Conservation (phyloP, 2,888 invertebrate species). For the Synanthedon tipuliformis region DNA sequence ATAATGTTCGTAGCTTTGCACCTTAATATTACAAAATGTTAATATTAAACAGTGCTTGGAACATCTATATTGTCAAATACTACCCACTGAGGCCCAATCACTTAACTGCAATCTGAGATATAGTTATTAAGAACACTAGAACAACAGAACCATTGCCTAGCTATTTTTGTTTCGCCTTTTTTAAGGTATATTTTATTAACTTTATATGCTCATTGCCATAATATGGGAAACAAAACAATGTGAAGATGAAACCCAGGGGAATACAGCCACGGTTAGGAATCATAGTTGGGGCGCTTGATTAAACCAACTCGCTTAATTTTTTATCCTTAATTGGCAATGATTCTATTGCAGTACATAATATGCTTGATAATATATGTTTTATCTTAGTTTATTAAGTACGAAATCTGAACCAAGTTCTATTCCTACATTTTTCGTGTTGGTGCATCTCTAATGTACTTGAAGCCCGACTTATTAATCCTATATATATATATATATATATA, state of each 20-base stretch:
- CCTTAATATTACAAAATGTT: conserved; percentile 45
- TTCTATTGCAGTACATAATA: conserved; percentile 25
- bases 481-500: conserved; percentile 24
- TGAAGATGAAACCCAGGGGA: too few relatives aligned
- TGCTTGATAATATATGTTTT: conserved; percentile 32
- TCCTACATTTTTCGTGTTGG: conserved; percentile 60
- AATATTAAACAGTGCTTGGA: conserved; percentile 41
- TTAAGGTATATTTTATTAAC: too few relatives aligned
- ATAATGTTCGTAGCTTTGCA: conserved; percentile 31
- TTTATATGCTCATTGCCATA: too few relatives aligned
- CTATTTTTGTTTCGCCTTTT: neutral
- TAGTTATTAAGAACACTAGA: conserved; percentile 7
- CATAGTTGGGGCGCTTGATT: neutral
- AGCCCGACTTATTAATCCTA: conserved; percentile 45
- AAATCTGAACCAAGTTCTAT: conserved; percentile 56
- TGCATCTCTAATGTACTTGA: conserved; percentile 58
- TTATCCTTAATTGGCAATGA: conserved; percentile 14
- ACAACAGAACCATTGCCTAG: too few relatives aligned
- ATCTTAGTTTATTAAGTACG: conserved; percentile 46
- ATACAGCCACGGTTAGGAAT: neutral
- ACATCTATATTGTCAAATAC: conserved; percentile 63
- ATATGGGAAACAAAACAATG: too few relatives aligned
- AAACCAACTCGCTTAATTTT: neutral
- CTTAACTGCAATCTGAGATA: conserved; percentile 25
- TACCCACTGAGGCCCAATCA: conserved; percentile 51